Percentiles rank a stretch among this genome's conserved stretches.
phyloP scores from a whole-genome alignment of 2,113 vertebrate genomes.

The Epinephelus cyanopodus region DNA sequence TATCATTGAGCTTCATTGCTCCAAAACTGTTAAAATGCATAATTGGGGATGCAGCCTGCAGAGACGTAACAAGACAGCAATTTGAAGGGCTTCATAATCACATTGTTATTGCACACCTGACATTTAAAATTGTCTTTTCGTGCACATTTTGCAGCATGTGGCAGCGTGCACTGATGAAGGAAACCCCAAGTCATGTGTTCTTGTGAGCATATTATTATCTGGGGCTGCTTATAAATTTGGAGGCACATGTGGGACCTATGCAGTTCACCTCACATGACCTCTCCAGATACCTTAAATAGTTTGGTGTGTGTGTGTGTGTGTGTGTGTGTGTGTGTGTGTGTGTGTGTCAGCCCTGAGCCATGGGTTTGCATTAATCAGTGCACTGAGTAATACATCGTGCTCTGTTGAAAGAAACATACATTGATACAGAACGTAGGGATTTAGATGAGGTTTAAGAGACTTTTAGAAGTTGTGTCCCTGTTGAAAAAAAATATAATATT shows the following conservation, averaged over 20 bases:
- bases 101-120: background rate
- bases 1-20: background rate
- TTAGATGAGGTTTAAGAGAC: background rate
- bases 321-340: background rate
- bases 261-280: slow-evolving; percentile 12
- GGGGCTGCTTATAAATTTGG: slow-evolving; percentile 1
- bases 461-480: background rate
- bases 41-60: background rate
- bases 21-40: background rate
- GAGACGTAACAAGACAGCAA: background rate
- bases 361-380: background rate
- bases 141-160: slow-evolving; percentile 3
- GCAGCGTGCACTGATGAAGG: background rate
- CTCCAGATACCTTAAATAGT: background rate
- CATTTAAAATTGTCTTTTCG: background rate
- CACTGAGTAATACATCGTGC: background rate
- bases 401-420: background rate
- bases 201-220: background rate
- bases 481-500: background rate
- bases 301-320: too few relatives aligned
- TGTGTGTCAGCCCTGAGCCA: background rate
- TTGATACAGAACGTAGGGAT: background rate
- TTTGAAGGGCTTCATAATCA: background rate
- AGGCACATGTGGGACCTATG: background rate
- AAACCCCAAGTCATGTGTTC: background rate